phyloP scores from a whole-genome alignment of 2,797 vertebrate species.

The Gallirallus australis region DNA sequence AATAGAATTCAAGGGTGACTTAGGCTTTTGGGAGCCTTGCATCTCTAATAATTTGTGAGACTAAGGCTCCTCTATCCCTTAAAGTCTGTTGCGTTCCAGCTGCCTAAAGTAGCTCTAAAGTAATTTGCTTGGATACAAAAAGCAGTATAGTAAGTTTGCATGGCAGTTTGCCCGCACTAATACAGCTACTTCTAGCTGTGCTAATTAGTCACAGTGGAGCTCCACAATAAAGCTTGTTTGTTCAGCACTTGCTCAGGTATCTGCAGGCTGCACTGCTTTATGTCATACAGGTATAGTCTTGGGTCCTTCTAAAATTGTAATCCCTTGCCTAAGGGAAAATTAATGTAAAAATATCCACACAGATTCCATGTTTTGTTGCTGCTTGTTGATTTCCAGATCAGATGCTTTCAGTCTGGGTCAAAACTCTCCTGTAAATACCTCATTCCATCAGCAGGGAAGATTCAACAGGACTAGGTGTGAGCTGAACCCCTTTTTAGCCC shows the following conservation, averaged over 20 bases:
- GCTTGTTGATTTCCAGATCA: background rate
- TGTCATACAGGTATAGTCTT: background rate
- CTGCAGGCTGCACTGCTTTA: background rate
- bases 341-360: background rate
- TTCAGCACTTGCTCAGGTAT: conserved; percentile 48
- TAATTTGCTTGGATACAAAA: conserved; percentile 33
- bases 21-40: background rate
- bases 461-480: background rate
- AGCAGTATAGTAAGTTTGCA: background rate
- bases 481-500: background rate
- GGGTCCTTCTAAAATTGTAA: conserved; percentile 7
- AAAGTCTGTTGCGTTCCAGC: background rate
- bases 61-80: background rate
- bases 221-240: conserved; percentile 49
- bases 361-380: background rate
- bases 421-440: background rate
- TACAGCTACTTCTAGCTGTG: conserved; percentile 51
- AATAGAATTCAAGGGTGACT: background rate
- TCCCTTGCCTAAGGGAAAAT: background rate
- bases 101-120: conserved; percentile 18
- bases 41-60: background rate
- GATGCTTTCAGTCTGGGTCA: background rate
- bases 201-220: conserved; percentile 62
- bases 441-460: background rate
- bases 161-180: conserved; percentile 52